Evolutionary conservation across 2,113 vertebrate species (phyloP).

Genomic region (Gasterosteus aculeatus): DNA sequence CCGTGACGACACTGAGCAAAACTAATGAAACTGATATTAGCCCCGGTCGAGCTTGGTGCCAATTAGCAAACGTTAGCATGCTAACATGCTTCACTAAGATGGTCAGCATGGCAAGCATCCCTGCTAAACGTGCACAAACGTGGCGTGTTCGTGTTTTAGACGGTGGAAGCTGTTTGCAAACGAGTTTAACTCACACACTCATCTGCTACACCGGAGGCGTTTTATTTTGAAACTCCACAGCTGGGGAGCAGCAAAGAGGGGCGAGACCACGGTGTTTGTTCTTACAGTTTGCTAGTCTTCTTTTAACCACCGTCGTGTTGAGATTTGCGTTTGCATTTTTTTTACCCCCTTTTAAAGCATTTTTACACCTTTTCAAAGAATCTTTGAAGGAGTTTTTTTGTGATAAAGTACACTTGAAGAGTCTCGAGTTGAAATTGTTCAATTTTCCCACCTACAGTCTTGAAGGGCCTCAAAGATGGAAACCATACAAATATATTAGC

Average conservation of each 20-base stretch:
- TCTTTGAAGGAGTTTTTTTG: background rate
- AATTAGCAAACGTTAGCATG: background rate
- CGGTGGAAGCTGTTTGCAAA: background rate
- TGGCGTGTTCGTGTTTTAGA: background rate
- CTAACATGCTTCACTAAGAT: background rate
- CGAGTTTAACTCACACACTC: background rate
- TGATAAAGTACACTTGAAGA: background rate
- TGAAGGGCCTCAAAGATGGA: background rate
- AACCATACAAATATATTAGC: background rate
- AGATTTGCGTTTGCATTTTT: slow-evolving; percentile 9
- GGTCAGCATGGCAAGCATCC: background rate
- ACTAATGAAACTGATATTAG: no score
- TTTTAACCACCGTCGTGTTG: background rate
- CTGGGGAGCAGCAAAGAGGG: no score
- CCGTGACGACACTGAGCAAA: background rate
- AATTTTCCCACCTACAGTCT: background rate
- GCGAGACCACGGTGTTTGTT: background rate
- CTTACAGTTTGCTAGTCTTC: background rate
- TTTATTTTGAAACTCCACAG: background rate
- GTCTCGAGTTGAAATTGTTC: background rate
- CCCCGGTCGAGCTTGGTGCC: no score
- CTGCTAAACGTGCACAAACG: background rate
- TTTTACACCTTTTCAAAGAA: background rate
- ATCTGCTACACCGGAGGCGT: background rate
- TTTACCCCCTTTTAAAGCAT: background rate